Base-by-base conservation (phyloP, 1,140 invertebrate genomes). In the Bombus sylvicola region DNA sequence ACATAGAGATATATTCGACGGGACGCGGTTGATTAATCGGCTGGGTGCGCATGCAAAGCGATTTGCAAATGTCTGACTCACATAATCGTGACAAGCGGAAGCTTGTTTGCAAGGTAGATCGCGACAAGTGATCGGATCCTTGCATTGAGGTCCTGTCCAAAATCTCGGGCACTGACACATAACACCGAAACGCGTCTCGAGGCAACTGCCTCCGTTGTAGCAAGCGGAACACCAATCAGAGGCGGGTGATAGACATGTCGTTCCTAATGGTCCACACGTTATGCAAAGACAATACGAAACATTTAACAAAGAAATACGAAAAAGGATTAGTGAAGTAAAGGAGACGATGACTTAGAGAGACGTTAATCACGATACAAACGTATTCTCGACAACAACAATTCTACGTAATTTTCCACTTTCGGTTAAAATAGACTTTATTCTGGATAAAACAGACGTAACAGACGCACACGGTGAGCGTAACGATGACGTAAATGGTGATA, bases 151-250 rank as follows among this genome's bases (percentile, higher is more conserved):
- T 41, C 97, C 97, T 72, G 95, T 96, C 92, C 96, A 97, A 41
- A 96, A 96, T 72, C 95, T 93, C 13, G 94, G 91, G 87, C 96
- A 97, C 5, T 92, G 89, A 89, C 96, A 97, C 37, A 92, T 92
- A 87, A 95, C 96, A n/a, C 93, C 94, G 87, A 95, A 95, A 57
- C 95, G 92, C 22, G 94, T 93, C 91, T 97, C 96, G 53, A 95
- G 92, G 92, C 97, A 97, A 39, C 92, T 95, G 39, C 96, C 97
- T 25, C 96, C 96, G 92, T 97, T 97, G 86, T 94, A 90, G 92
- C 97, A 97, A 18, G 96, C 96, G 76, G 91, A 76, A 68, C 93
- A 94, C 91, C 90, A 89, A 68, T 90, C 90, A 34, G 91, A 88
- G 57, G 89, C 62, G 28, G 90, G 69, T 84, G 91, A 88, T 53